Conservation (phyloP, 1,140 invertebrate species). For the Aleiodes sp. region DNA sequence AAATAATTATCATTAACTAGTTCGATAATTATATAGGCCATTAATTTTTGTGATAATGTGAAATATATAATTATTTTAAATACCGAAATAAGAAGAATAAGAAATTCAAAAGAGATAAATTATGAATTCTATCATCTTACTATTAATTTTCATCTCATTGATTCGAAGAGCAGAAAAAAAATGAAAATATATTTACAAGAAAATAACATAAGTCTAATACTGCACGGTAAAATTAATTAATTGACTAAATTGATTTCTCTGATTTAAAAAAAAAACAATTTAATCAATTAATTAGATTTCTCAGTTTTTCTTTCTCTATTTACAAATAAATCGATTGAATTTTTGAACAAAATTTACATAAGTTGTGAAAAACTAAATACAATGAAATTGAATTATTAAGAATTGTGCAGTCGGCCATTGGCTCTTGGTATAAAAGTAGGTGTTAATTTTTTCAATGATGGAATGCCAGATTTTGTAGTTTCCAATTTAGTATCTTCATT, state of each 20-base stretch:
- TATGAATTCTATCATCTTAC: neutral
- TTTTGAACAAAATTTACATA: neutral
- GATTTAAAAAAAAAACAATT: too few species aligned
- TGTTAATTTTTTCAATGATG: constrained; percentile 25
- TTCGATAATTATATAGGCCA: too few species aligned
- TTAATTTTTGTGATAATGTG: too few species aligned
- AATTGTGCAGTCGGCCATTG: constrained; percentile 28
- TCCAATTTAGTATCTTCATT: constrained; percentile 12
- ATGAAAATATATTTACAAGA: neutral
- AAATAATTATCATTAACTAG: too few species aligned
- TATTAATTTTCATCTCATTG: neutral
- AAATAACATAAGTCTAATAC: neutral
- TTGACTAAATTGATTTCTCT: constrained; percentile 1
- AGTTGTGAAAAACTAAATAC: neutral
- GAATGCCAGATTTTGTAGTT: constrained; percentile 25
- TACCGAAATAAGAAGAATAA: too few species aligned
- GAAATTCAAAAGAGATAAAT: too few species aligned
- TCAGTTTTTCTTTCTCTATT: constrained; percentile 3
- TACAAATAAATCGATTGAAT: neutral
- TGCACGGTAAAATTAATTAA: constrained; percentile 3
- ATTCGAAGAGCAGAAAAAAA: neutral
- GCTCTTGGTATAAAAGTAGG: constrained; percentile 12
- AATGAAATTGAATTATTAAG: constrained; percentile 8
- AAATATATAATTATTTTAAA: too few species aligned
- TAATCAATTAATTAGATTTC: constrained; percentile 3